Evolutionary conservation across 2,113 vertebrate species (phyloP), one percentile per base, ranked within the genome.

Genomic region (Boleophthalmus pectinirostris): DNA sequence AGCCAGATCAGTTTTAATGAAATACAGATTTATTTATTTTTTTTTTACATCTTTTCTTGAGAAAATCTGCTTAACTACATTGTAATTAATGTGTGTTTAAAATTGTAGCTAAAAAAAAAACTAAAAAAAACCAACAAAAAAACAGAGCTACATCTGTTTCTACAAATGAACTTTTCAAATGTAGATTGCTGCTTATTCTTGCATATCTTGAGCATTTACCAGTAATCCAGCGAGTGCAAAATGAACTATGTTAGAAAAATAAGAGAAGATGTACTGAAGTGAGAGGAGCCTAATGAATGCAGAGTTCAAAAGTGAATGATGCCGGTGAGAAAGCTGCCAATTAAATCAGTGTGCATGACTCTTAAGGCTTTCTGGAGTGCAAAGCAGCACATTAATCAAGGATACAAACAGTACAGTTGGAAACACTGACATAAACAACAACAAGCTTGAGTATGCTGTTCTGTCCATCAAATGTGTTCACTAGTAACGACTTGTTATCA

Each of bases 231-330:
- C 23, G 13, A 58, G 23, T 58, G 21, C 8, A 63, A 63, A 33
- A 5, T 33, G 16, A 61, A 33, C 8, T 33, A 14, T 10, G n/a
- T 56, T 56, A 57, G 20, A 29, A 60, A 33, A 29, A 60, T 33
- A 61, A 33, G 58, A 18, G 9, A 14, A 29, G 21, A 1, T 33
- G 25, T 14, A 25, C 12, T 14, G 25, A n/a, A n/a, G 9, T 64
- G 61, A 64, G 33, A 18, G 9, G n/a, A 38, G 61, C 29, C 2
- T 38, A 64, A 64, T 38, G 33, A 64, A 64, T 38, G 61, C 12
- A 20, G 29, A n/a, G 61, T 43, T 64, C 25, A 61, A 61, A 61
- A 61, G 25, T 33, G 58, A 61, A 18, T 33, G 58, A 61, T 25
- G 29, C 25, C 24, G 18, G 25, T 33, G 15, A 16, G 58, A 61